Conservation (phyloP, 2,888 invertebrate genomes). For the Dione vanillae region DNA sequence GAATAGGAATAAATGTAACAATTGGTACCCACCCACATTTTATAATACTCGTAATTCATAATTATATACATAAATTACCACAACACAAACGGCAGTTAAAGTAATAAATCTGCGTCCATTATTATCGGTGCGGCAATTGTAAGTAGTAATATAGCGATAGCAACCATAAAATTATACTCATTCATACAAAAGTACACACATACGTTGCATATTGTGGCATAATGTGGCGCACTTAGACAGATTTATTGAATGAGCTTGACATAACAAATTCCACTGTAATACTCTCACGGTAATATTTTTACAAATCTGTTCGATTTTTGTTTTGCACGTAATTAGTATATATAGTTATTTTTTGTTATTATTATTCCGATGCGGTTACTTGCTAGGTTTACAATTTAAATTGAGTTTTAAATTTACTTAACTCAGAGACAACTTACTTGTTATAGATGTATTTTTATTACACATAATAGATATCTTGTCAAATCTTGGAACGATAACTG, state of each 20-base stretch:
- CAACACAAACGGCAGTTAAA: constrained; percentile 13
- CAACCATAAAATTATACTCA: constrained; percentile 38
- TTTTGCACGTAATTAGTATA: no score
- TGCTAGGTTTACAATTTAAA: no score
- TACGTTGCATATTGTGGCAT: constrained; percentile 39
- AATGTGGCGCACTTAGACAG: constrained; percentile 33
- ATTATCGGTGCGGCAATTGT: constrained; percentile 33
- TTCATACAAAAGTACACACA: constrained; percentile 38
- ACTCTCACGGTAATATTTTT: constrained; percentile 21
- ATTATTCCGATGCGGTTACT: no score
- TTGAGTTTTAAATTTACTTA: no score
- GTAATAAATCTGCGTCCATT: constrained; percentile 28
- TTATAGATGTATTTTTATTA: background rate
- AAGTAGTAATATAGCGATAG: constrained; percentile 36
- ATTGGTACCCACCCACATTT: no score
- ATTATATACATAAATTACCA: constrained; percentile 1
- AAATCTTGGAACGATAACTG: background rate
- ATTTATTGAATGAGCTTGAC: constrained; percentile 44
- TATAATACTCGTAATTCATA: no score
- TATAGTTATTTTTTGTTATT: background rate
- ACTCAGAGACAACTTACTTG: no score
- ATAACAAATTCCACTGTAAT: constrained; percentile 37
- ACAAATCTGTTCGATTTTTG: background rate
- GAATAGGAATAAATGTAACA: no score
- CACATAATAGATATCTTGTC: no score